Percentiles rank a stretch among this genome's conserved stretches.
Evolutionary conservation across 2,113 vertebrate species (phyloP).

Genomic region (Heteronetta atricapilla): DNA sequence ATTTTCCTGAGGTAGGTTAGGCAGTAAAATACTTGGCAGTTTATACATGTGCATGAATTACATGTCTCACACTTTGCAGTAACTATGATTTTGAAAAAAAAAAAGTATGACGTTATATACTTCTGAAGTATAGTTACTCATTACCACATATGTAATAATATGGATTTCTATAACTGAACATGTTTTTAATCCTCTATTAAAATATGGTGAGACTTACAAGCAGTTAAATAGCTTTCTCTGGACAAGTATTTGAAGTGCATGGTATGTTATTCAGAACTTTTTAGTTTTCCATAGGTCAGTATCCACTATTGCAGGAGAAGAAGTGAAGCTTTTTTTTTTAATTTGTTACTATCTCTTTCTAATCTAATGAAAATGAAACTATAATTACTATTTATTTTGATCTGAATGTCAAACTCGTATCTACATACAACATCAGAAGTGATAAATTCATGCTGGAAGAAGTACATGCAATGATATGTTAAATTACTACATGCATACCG

Average conservation of each 20-base stretch:
- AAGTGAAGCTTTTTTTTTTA: not conserved
- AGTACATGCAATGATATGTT: not conserved
- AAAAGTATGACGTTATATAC: not conserved
- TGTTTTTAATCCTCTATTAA: not conserved
- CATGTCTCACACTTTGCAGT: not conserved
- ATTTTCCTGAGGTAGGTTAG: not conserved
- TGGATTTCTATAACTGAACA: not conserved
- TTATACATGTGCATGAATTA: not conserved
- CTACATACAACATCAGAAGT: not conserved
- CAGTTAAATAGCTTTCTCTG: not conserved
- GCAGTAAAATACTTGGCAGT: not conserved
- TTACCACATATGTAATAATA: not conserved
- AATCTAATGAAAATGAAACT: not conserved
- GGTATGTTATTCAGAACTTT: not conserved
- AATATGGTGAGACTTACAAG: not conserved
- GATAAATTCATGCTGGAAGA: not conserved
- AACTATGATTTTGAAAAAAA: not conserved
- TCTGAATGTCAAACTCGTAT: not conserved
- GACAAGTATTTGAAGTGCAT: not conserved
- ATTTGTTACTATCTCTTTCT: not conserved
- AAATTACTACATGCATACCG: not conserved
- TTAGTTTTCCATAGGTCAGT: not conserved
- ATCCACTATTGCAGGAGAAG: not conserved
- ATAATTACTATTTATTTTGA: not conserved
- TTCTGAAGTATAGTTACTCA: not conserved